Conservation (phyloP, 2,888 invertebrate genomes). For the Leptura quadrifasciata region DNA sequence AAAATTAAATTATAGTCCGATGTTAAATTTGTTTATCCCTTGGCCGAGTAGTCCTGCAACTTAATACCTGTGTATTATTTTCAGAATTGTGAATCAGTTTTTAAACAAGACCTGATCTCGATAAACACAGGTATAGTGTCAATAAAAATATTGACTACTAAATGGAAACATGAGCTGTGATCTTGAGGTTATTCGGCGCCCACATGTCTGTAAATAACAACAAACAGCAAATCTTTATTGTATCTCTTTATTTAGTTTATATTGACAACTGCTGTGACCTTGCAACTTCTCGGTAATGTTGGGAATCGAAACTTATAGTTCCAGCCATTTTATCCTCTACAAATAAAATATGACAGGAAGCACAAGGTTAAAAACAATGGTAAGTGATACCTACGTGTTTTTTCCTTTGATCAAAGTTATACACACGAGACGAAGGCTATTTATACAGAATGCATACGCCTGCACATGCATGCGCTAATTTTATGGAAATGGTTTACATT, state of each 20-base stretch:
- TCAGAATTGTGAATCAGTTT: neutral
- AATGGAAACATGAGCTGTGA: conserved; percentile 24
- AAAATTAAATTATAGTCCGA: too few relatives aligned
- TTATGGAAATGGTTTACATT: conserved; percentile 33
- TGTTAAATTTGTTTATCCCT: too few relatives aligned
- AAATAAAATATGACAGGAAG: conserved; percentile 43
- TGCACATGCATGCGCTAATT: conserved; percentile 43
- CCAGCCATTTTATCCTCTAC: conserved; percentile 30
- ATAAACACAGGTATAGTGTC: neutral
- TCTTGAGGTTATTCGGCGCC: conserved; percentile 38
- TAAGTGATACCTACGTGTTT: conserved; percentile 42
- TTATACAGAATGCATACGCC: conserved; percentile 43
- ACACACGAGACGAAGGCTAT: conserved; percentile 45
- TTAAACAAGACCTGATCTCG: neutral
- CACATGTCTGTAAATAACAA: conserved; percentile 25
- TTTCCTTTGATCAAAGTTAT: conserved; percentile 33
- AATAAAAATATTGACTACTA: conserved; percentile 8
- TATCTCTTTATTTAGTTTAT: conserved; percentile 29
- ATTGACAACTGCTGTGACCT: conserved; percentile 35
- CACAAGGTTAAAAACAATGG: conserved; percentile 46
- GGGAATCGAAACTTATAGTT: conserved; percentile 32
- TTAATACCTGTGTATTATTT: neutral
- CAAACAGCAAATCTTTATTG: conserved; percentile 22
- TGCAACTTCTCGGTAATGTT: conserved; percentile 34
- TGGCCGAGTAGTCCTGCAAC: neutral